A percentile compares a stretch with the other conserved stretches of the same genome.
These are phyloP conservation scores for Hypselothyrea guttata DNA, from an alignment of 2,888 invertebrate genomes.

Conservation along the genomic window DNA sequence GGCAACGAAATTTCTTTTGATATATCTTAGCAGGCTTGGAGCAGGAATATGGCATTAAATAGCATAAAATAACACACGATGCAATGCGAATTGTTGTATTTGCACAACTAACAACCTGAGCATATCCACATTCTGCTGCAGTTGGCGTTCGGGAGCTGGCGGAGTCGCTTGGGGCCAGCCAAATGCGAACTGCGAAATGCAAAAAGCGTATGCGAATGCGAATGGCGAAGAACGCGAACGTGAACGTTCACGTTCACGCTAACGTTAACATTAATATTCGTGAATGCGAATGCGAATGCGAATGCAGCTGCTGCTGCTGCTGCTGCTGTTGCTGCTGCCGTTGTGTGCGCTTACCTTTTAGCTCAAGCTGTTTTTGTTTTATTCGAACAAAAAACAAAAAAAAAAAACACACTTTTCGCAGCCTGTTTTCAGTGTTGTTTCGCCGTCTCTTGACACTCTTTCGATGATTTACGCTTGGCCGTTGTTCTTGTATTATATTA, in stretches of 20 bases:
- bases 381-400: constrained; percentile 17
- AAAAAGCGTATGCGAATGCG: constrained; percentile 4
- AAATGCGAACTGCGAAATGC: constrained; percentile 24
- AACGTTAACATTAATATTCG: too few relatives aligned
- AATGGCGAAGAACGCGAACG: not conserved
- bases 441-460: constrained; percentile 3
- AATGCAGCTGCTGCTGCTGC: constrained; percentile 33
- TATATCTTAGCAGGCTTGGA: constrained; percentile 19
- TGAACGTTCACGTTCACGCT: not conserved
- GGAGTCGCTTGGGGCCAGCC: constrained; percentile 22
- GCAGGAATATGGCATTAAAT: constrained; percentile 14
- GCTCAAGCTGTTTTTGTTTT: constrained; percentile 16
- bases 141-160: constrained; percentile 5
- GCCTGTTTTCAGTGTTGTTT: constrained; percentile 14
- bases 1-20: constrained; percentile 58
- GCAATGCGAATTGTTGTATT: constrained; percentile 34
- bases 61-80: constrained; percentile 27
- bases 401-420: constrained; percentile 5
- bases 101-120: constrained; percentile 54
- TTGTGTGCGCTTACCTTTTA: constrained; percentile 53
- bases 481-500: constrained; percentile 31
- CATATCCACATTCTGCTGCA: constrained; percentile 42
- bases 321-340: constrained; percentile 46
- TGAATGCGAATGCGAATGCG: constrained; percentile 16
- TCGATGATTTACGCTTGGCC: constrained; percentile 4